Conservation (phyloP, 2,113 vertebrate genomes). For the Prinia subflava region DNA sequence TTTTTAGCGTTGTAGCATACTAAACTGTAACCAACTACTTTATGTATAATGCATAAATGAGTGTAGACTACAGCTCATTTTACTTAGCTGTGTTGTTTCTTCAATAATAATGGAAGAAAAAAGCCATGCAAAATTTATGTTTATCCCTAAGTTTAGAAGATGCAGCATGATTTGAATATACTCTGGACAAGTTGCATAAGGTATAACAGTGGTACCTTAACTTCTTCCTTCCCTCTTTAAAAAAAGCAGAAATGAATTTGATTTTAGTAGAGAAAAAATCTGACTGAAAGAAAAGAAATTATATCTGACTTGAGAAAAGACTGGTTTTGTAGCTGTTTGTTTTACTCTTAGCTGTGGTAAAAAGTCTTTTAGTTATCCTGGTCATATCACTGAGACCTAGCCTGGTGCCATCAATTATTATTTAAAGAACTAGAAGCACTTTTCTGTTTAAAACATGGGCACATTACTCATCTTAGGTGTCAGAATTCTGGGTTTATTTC, state of each 20-base stretch:
- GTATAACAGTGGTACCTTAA: neutral
- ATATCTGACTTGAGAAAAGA: neutral
- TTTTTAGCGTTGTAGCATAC: neutral
- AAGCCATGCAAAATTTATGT: neutral
- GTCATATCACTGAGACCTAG: neutral
- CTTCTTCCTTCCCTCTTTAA: neutral
- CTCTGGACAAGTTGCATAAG: neutral
- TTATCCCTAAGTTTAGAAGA: neutral
- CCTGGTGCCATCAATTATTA: neutral
- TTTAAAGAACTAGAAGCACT: neutral
- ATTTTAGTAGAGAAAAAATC: neutral
- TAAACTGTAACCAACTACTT: neutral
- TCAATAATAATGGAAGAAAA: neutral
- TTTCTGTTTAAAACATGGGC: neutral
- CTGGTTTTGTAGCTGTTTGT: neutral
- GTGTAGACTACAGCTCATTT: neutral
- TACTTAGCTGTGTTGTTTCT: neutral
- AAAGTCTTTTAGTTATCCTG: neutral
- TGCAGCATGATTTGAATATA: neutral
- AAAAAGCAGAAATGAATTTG: neutral
- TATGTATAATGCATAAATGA: conserved; percentile 9
- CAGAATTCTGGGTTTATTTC: neutral
- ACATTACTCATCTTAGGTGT: neutral
- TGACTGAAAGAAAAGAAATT: neutral
- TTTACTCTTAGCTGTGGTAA: neutral